Evolutionary conservation across 2,113 vertebrate species (phyloP).

Genomic region (Trematocara variabile): DNA sequence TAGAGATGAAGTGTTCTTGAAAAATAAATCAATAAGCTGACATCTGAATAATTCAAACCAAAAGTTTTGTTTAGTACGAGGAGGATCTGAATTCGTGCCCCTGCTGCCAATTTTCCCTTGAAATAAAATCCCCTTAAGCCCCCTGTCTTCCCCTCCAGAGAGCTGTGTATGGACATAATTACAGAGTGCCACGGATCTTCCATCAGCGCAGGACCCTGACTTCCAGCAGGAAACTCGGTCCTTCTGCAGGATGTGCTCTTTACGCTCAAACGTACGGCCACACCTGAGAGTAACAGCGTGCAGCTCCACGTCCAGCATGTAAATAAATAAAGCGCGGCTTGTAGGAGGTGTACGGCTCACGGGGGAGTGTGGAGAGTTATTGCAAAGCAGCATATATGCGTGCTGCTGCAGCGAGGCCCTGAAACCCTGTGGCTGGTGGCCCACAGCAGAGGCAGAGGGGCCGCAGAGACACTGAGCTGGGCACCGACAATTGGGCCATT

Average conservation of each 20-base stretch:
- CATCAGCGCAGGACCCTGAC: slow-evolving; percentile 60
- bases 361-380: not conserved
- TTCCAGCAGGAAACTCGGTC: slow-evolving; percentile 67
- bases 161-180: slow-evolving; percentile 66
- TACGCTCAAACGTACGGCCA: not conserved
- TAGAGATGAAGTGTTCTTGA: slow-evolving; percentile 24
- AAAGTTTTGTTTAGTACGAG: slow-evolving; percentile 26
- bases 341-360: not conserved
- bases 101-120: slow-evolving; percentile 58
- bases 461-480: slow-evolving; percentile 58
- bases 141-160: slow-evolving; percentile 58
- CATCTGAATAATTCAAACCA: slow-evolving; percentile 65
- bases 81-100: slow-evolving; percentile 35
- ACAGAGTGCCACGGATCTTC: slow-evolving; percentile 52
- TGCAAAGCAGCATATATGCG: not conserved
- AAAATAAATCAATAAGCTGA: slow-evolving; percentile 31
- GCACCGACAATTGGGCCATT: slow-evolving; percentile 62
- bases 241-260: slow-evolving; percentile 39
- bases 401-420: slow-evolving; percentile 2
- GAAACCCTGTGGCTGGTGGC: slow-evolving; percentile 7
- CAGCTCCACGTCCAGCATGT: not conserved
- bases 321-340: slow-evolving; percentile 27
- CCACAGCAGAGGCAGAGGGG: slow-evolving; percentile 2
- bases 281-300: slow-evolving; percentile 17
- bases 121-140: slow-evolving; percentile 71